phyloP scores from a whole-genome alignment of 2,888 invertebrate genomes.

The Lamellibrachia columna region DNA sequence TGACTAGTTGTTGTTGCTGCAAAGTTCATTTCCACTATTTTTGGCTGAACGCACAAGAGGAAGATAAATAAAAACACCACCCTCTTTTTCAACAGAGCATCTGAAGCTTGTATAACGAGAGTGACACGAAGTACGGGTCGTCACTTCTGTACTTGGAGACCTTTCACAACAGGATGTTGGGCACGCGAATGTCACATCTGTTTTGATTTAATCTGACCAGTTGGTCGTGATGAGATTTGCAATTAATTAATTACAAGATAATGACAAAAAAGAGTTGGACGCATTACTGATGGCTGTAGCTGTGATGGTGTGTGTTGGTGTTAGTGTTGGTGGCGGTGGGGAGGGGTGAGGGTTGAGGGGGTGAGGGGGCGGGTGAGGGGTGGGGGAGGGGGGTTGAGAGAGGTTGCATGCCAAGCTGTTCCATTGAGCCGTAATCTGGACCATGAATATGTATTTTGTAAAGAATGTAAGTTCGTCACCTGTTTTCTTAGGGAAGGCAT shows the following conservation, averaged over 20 bases:
- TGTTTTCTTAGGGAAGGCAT: no score
- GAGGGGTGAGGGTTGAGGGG: not conserved
- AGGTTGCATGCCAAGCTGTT: not conserved
- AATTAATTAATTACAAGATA: slow-evolving; percentile 16
- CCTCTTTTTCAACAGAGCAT: not conserved
- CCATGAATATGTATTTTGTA: not conserved
- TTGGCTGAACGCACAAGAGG: no score
- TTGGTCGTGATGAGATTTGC: not conserved
- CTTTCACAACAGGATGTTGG: not conserved
- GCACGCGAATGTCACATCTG: slow-evolving; percentile 9
- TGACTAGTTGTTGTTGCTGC: no score
- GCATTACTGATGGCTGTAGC: not conserved
- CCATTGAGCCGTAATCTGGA: not conserved
- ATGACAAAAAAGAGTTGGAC: not conserved
- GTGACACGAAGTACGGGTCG: not conserved
- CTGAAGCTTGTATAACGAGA: not conserved
- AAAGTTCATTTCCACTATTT: no score
- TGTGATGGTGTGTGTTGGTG: not conserved
- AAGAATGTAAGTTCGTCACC: not conserved
- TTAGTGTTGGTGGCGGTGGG: not conserved
- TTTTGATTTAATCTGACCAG: not conserved
- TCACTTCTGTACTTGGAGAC: not conserved
- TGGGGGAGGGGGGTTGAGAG: not conserved
- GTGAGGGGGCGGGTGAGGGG: not conserved
- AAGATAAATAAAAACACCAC: no score